Conservation (phyloP, 2,888 invertebrate genomes). For the Spisula solida region DNA sequence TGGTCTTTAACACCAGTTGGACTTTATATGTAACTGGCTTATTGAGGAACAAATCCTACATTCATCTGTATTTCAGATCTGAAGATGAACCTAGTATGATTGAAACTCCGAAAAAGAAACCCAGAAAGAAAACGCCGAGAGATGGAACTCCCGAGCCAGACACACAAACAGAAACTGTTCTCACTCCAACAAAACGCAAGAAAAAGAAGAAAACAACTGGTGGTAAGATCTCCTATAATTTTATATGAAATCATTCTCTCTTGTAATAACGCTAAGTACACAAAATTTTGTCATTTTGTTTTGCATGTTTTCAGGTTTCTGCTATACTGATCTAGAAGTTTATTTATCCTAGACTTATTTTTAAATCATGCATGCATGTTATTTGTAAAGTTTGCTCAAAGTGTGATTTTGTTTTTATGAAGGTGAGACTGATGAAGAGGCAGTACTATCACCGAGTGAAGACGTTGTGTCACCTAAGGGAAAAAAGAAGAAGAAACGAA, state of each 20-base stretch:
- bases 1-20: too few relatives aligned
- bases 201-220: conserved; percentile 56
- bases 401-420: background rate
- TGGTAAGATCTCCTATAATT: background rate
- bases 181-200: conserved; percentile 63
- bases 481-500: conserved; percentile 60
- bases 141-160: conserved; percentile 44
- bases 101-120: conserved; percentile 59
- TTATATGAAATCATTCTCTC: too few relatives aligned
- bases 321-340: too few relatives aligned
- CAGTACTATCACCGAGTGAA: conserved; percentile 54
- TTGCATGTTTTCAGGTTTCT: too few relatives aligned
- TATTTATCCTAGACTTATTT: too few relatives aligned
- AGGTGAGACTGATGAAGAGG: conserved; percentile 63
- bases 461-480: conserved; percentile 32
- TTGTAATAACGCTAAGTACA: too few relatives aligned
- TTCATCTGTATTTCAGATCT: conserved; percentile 41
- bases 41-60: too few relatives aligned
- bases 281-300: too few relatives aligned
- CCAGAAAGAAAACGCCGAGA: conserved; percentile 54
- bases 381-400: background rate
- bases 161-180: conserved; percentile 38
- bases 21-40: too few relatives aligned
- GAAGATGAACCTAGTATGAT: conserved; percentile 50
- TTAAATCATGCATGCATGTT: background rate